These are phyloP conservation scores for Argyrosomus regius DNA, from an alignment of 2,797 vertebrate species.

Conservation along the genomic window DNA sequence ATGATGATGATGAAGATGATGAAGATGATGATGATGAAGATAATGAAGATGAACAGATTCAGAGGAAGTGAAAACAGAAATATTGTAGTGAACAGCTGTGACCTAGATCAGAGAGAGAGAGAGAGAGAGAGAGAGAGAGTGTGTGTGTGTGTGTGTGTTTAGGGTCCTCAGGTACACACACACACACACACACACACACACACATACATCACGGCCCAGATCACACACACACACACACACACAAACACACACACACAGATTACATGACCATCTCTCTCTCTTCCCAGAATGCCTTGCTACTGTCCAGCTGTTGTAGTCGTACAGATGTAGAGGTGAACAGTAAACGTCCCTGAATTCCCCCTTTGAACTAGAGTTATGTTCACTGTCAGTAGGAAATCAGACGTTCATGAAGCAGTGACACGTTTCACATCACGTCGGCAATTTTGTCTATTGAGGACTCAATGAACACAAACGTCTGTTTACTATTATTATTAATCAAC, in stretches of 20 bases:
- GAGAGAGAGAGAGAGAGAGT: not conserved
- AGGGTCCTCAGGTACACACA: not conserved
- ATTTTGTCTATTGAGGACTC: too few relatives aligned
- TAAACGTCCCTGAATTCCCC: too few relatives aligned
- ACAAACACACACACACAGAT: conserved; percentile 21
- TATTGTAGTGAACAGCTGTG: conserved; percentile 78
- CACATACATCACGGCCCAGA: not conserved
- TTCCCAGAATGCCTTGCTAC: conserved; percentile 56
- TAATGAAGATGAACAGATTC: conserved; percentile 17
- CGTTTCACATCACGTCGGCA: too few relatives aligned
- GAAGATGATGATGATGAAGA: not conserved
- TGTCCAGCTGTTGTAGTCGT: conserved; percentile 25
- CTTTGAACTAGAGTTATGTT: not conserved
- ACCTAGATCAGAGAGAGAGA: conserved; percentile 65
- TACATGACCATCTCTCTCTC: not conserved
- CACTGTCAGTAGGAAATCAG: not conserved
- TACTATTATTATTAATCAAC: too few relatives aligned
- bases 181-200: conserved; percentile 9
- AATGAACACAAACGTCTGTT: too few relatives aligned
- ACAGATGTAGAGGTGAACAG: conserved; percentile 1
- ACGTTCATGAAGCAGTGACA: not conserved
- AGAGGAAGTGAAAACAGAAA: conserved; percentile 61
- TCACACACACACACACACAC: not conserved
- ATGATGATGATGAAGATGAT: not conserved
- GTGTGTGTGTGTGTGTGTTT: conserved; percentile 27